Evolutionary conservation across 2,888 invertebrate genomes (phyloP), one percentile per base, ranked within the genome.

Genomic region (Pasiphila rectangulata): DNA sequence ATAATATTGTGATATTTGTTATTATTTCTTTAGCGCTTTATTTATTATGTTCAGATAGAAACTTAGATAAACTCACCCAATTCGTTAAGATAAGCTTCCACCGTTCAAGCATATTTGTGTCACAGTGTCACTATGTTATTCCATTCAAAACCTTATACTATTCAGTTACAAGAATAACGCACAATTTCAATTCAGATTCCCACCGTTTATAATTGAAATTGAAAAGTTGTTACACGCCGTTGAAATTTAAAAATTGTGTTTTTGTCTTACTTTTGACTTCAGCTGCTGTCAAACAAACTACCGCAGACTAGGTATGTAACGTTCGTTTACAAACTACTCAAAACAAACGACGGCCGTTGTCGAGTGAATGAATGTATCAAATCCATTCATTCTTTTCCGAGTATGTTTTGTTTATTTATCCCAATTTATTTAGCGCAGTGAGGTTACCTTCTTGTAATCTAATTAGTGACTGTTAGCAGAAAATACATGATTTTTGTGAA

Each of bases 71-170:
- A n/a, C 45, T 25, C 21, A 45, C 88, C 88, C 88, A 88, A 63
- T 86, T 86, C 49, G 61, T 69, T 46, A 88, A 69, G 59, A 89
- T 85, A 51, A 38, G 63, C 69, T 83, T 86, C 88, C 88, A 89
- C 69, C 82, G 84, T 37, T 70, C 69, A 59, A 83, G 68, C 86
- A 86, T 84, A 61, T 53, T 78, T 57, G 45, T 44, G 30, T 46
- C 42, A 37, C 57, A 38, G 51, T 51, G 51, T 58, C 20, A 50
- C 45, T n/a, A 17, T 32, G 16, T 17, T 47, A 54, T 42, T 50
- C 34, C 49, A 50, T 46, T 27, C 46, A 46, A 32, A 23, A 46
- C 46, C 32, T 32, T 4, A n/a, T n/a, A n/a, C n/a, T n/a, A n/a
- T n/a, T n/a, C n/a, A n/a, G n/a, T 42, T 35, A 7, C 15, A 41